Evolutionary conservation across 2,888 invertebrate species (phyloP).

Genomic region (Drosophila multiciliata): DNA sequence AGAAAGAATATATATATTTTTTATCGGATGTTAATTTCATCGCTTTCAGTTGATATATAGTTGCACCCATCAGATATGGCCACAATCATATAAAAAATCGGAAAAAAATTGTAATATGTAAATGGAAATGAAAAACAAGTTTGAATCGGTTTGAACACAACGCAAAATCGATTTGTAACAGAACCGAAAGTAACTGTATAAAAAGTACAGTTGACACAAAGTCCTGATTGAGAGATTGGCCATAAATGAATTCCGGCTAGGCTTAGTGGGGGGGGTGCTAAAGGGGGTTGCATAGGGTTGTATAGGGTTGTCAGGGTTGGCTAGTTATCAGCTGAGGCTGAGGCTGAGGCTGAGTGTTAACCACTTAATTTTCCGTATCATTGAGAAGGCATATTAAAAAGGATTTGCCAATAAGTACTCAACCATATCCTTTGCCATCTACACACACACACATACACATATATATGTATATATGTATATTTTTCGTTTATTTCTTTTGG

Average conservation of each 20-base stretch:
- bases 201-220: slow-evolving; percentile 37
- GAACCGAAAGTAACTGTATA: slow-evolving; percentile 1
- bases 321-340: slow-evolving; percentile 13
- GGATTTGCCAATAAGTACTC: slow-evolving; percentile 50
- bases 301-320: neutral
- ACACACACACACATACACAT: slow-evolving; percentile 4
- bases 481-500: slow-evolving; percentile 38
- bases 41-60: neutral
- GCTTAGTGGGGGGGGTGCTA: neutral
- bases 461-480: neutral
- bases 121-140: neutral
- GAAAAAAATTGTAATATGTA: neutral
- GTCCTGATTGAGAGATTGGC: slow-evolving; percentile 2
- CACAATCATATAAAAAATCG: neutral
- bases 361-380: slow-evolving; percentile 75
- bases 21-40: neutral
- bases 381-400: slow-evolving; percentile 67
- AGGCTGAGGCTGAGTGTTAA: slow-evolving; percentile 43
- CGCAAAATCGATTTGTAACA: slow-evolving; percentile 19
- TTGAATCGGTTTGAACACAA: slow-evolving; percentile 10
- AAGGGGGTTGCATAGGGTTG: neutral
- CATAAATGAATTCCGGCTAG: neutral
- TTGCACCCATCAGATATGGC: neutral
- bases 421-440: slow-evolving; percentile 15
- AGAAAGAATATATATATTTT: neutral